Percentiles rank a stretch among this genome's conserved stretches.
phyloP scores from a whole-genome alignment of 1,140 invertebrate species.

The Lysiphlebus fabarum region DNA sequence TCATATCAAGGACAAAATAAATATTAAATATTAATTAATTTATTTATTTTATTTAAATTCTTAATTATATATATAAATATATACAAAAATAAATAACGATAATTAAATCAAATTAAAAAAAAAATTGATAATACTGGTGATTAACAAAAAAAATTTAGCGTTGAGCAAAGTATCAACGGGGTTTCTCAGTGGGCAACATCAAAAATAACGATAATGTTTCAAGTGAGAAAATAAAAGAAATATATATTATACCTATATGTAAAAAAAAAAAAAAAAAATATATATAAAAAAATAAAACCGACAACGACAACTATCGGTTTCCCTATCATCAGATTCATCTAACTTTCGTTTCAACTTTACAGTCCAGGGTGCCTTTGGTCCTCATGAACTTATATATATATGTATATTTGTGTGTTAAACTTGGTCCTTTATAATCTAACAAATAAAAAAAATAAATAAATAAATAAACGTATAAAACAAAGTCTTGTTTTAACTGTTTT shows the following conservation, averaged over 20 bases:
- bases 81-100: not conserved
- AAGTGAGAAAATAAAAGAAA: constrained; percentile 18
- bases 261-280: constrained; percentile 25
- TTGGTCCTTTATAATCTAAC: too few relatives aligned
- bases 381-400: too few relatives aligned
- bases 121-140: constrained; percentile 15
- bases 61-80: not conserved
- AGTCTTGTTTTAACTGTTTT: constrained; percentile 53
- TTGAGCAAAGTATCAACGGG: constrained; percentile 12
- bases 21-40: too few relatives aligned
- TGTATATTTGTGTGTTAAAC: too few relatives aligned
- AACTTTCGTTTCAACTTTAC: constrained; percentile 33
- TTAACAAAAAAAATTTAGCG: constrained; percentile 11
- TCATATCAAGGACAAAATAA: constrained; percentile 12
- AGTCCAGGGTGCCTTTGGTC: not conserved
- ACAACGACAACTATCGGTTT: constrained; percentile 47
- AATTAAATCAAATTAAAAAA: constrained; percentile 13
- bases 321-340: constrained; percentile 52
- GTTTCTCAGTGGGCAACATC: constrained; percentile 5
- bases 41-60: too few relatives aligned
- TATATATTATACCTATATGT: too few relatives aligned
- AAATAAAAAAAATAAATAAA: too few relatives aligned
- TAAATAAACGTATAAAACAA: too few relatives aligned
- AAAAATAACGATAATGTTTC: constrained; percentile 14
- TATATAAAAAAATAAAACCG: constrained; percentile 13